Percentiles rank a stretch among this genome's conserved stretches.
Evolutionary conservation across 2,797 vertebrate species (phyloP).

Genomic region (Enteromius unitaeniatus): DNA sequence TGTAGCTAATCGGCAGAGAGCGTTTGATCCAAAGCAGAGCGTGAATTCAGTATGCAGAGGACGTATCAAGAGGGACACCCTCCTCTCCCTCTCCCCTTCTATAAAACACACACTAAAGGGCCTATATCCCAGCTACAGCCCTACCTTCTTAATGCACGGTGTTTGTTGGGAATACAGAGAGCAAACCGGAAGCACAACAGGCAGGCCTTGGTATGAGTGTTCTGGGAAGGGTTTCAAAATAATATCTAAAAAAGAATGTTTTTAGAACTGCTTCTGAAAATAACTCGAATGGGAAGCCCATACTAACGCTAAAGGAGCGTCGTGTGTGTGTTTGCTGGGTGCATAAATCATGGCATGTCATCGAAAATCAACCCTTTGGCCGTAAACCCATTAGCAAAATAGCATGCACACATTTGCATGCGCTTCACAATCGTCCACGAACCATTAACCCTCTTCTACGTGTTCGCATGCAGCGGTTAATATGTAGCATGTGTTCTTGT

Average conservation of each 20-base stretch:
- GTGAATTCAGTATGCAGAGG: slow-evolving; percentile 80
- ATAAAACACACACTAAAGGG: slow-evolving; percentile 19
- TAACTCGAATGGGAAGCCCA: not conserved
- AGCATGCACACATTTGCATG: not conserved
- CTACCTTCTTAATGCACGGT: slow-evolving; percentile 34
- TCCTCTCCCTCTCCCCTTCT: slow-evolving; percentile 37
- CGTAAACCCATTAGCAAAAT: slow-evolving; percentile 1
- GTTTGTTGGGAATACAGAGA: not conserved
- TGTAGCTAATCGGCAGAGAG: slow-evolving; percentile 83
- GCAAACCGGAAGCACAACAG: slow-evolving; percentile 30
- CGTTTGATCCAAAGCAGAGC: slow-evolving; percentile 80
- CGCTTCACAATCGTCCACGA: slow-evolving; percentile 16
- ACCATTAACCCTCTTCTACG: slow-evolving; percentile 12
- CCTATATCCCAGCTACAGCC: slow-evolving; percentile 41
- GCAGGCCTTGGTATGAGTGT: not conserved
- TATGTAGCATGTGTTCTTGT: slow-evolving; percentile 43
- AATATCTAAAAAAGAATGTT: not conserved
- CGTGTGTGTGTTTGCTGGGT: not conserved
- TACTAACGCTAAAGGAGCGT: not conserved
- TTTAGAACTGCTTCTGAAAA: not conserved
- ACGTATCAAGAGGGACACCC: slow-evolving; percentile 74
- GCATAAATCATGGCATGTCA: not conserved
- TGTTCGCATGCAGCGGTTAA: slow-evolving; percentile 44
- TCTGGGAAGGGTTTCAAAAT: not conserved
- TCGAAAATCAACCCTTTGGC: not conserved